Percentiles rank a stretch among this genome's conserved stretches.
Evolutionary conservation across 2,888 invertebrate genomes (phyloP).

Genomic region (Drosophila siamana): DNA sequence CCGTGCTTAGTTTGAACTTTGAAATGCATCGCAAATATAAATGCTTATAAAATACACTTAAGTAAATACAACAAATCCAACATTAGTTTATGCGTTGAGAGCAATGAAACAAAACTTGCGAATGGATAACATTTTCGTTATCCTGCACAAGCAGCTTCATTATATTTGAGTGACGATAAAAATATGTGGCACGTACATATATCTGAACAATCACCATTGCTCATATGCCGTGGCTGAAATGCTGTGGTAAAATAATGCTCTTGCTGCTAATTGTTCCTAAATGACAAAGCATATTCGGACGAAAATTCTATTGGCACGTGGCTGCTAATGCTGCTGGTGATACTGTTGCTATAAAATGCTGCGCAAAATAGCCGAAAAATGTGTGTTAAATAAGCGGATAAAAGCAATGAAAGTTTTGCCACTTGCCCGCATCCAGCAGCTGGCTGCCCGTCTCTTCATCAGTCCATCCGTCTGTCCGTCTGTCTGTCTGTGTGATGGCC

Average conservation of each 20-base stretch:
- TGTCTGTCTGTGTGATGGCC: constrained; percentile 19
- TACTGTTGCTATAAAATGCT: constrained; percentile 33
- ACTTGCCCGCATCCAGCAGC: constrained; percentile 52
- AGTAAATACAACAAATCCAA: too few species aligned
- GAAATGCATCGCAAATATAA: too few species aligned
- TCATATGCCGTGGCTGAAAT: constrained; percentile 49
- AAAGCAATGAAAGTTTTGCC: constrained; percentile 70
- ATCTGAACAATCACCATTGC: constrained; percentile 26
- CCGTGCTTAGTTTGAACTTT: too few species aligned
- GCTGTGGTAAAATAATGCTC: constrained; percentile 33
- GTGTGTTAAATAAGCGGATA: constrained; percentile 77
- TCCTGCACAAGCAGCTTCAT: constrained; percentile 1
- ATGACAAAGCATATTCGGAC: constrained; percentile 67
- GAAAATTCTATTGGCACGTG: constrained; percentile 49
- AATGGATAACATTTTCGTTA: not conserved
- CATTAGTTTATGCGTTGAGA: not conserved
- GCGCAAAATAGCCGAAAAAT: constrained; percentile 70
- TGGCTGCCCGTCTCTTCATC: constrained; percentile 17
- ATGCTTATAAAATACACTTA: too few species aligned
- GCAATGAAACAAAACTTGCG: not conserved
- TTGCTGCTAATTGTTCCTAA: constrained; percentile 67
- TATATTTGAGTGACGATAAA: constrained; percentile 1
- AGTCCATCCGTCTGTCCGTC: constrained; percentile 12
- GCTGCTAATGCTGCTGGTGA: constrained; percentile 3
- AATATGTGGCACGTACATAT: too few species aligned